A percentile compares a stretch with the other conserved stretches of the same genome.
phyloP scores from a whole-genome alignment of 2,888 invertebrate species.

The Epicampocera succincta region DNA sequence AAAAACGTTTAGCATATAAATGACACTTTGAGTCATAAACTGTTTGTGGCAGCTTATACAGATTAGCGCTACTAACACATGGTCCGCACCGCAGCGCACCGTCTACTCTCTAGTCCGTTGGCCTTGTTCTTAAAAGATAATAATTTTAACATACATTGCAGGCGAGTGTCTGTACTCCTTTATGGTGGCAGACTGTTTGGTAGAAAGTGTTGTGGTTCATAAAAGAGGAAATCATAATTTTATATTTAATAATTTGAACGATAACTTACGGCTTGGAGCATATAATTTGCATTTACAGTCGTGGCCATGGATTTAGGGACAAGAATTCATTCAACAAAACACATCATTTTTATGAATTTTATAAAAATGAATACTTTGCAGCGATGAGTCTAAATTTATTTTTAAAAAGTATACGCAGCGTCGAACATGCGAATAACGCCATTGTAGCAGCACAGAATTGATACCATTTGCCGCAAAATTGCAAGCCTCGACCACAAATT shows the following conservation, averaged over 20 bases:
- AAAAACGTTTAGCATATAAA: slow-evolving; percentile 42
- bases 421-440: too few relatives aligned
- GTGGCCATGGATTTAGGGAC: too few relatives aligned
- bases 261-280: slow-evolving; percentile 52
- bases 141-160: slow-evolving; percentile 25
- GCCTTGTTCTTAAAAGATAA: slow-evolving; percentile 53
- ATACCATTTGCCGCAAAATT: too few relatives aligned
- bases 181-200: slow-evolving; percentile 3
- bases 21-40: slow-evolving; percentile 63
- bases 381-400: too few relatives aligned
- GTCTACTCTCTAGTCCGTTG: slow-evolving; percentile 7
- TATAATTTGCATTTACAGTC: slow-evolving; percentile 58
- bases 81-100: too few relatives aligned
- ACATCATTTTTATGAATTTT: too few relatives aligned
- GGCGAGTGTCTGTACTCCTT: neutral
- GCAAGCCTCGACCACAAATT: too few relatives aligned
- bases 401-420: too few relatives aligned
- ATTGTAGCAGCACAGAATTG: too few relatives aligned
- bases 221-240: slow-evolving; percentile 56
- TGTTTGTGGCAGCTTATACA: slow-evolving; percentile 19
- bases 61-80: slow-evolving; percentile 43
- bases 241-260: slow-evolving; percentile 48
- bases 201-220: slow-evolving; percentile 42
- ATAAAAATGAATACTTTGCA: too few relatives aligned
- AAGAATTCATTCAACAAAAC: too few relatives aligned